A percentile compares a stretch with the other conserved stretches of the same genome.
Conservation (phyloP, 2,888 invertebrate genomes). For the Stegana nigrithorax region DNA sequence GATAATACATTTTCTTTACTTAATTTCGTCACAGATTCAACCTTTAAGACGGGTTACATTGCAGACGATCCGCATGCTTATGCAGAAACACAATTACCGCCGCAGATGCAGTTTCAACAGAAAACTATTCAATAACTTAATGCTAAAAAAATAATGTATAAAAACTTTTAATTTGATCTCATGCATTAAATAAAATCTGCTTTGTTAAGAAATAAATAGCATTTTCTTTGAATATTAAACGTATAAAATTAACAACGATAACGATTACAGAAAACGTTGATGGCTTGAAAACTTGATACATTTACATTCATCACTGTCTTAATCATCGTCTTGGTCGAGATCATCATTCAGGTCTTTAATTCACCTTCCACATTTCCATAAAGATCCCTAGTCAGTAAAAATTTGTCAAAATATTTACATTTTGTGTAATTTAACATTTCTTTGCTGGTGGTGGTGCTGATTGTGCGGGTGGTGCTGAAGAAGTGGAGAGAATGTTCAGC, state of each 20-base stretch:
- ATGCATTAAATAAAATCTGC: constrained; percentile 11
- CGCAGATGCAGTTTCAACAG: neutral
- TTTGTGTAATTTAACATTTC: neutral
- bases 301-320: too few relatives aligned
- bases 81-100: neutral
- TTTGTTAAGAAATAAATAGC: neutral
- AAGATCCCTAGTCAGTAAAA: too few relatives aligned
- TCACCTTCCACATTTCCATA: too few relatives aligned
- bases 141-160: constrained; percentile 2
- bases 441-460: too few relatives aligned
- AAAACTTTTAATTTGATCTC: constrained; percentile 1
- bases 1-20: too few relatives aligned
- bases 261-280: too few relatives aligned
- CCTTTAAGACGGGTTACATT: constrained; percentile 48
- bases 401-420: too few relatives aligned
- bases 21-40: constrained; percentile 51
- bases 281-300: neutral
- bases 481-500: too few relatives aligned
- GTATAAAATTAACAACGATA: neutral
- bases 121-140: neutral
- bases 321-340: too few relatives aligned
- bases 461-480: too few relatives aligned
- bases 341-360: too few relatives aligned
- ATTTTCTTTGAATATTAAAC: neutral
- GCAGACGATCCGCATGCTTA: constrained; percentile 44